Conservation (phyloP, 2,113 vertebrate genomes). For the Psittacara wagleri region DNA sequence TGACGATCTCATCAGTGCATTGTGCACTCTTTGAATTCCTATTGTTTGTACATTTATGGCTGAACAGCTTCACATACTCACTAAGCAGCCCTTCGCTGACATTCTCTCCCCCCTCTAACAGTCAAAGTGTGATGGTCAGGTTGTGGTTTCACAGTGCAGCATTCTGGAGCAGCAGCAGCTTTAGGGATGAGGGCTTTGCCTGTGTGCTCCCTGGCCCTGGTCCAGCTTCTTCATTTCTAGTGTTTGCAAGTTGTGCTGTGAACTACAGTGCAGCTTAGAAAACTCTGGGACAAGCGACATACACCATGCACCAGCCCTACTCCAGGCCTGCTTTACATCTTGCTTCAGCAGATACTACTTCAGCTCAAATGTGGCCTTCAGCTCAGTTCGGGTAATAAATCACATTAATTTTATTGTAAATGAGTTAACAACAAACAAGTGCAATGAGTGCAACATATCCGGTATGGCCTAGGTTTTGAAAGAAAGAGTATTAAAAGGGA, state of each 20-base stretch:
- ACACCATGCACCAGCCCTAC: fast-evolving
- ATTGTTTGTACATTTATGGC: fast-evolving
- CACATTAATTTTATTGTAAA: not conserved
- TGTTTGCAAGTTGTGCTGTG: not conserved
- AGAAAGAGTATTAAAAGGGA: not conserved
- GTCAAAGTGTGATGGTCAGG: not conserved
- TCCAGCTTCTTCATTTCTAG: not conserved
- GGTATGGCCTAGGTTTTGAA: not conserved
- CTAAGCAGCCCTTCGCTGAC: not conserved
- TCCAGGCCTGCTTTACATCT: not conserved
- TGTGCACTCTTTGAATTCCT: too few relatives aligned
- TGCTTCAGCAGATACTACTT: not conserved
- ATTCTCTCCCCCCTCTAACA: not conserved
- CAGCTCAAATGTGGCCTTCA: not conserved
- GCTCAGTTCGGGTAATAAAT: not conserved
- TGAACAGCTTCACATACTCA: not conserved
- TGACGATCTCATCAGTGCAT: fast-evolving
- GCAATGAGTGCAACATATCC: not conserved
- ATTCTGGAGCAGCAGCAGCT: fast-evolving
- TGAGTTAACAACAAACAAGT: not conserved
- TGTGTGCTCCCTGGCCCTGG: not conserved
- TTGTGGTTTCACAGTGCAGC: not conserved
- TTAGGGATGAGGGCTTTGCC: not conserved
- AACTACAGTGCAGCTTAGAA: not conserved
- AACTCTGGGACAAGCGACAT: fast-evolving